These are phyloP conservation scores for Callyntrura guangdongensis DNA, from an alignment of 2,888 invertebrate species.

Conservation along the genomic window DNA sequence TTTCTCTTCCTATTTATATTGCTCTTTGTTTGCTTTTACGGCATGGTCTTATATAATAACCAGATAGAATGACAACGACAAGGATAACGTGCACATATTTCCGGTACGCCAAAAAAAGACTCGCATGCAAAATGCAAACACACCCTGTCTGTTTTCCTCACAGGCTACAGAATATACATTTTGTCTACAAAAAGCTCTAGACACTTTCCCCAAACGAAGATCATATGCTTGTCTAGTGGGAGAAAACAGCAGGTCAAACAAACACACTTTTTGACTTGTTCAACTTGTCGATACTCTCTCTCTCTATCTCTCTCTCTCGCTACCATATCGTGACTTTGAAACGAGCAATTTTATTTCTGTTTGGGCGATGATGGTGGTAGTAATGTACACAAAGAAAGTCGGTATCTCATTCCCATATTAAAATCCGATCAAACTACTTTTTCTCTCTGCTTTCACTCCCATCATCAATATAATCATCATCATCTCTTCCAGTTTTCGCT, in stretches of 20 bases:
- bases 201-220: not conserved
- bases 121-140: conserved; percentile 38
- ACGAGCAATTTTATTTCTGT: not conserved
- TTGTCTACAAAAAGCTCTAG: no score
- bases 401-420: conserved; percentile 71
- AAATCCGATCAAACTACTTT: conserved; percentile 70
- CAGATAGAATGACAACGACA: no score
- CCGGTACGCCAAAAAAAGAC: conserved; percentile 42
- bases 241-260: conserved; percentile 23
- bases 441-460: not conserved
- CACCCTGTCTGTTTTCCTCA: not conserved
- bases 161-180: no score
- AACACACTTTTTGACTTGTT: conserved; percentile 8
- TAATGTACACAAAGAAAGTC: not conserved
- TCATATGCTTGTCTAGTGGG: not conserved
- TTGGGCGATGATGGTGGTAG: not conserved
- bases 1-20: not conserved
- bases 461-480: conserved; percentile 14
- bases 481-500: not conserved
- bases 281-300: not conserved
- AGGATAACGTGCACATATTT: conserved; percentile 11
- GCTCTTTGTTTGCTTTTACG: not conserved
- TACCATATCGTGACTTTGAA: not conserved
- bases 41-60: no score
- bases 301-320: no score